Base-by-base conservation (phyloP, 2,113 vertebrate species). In the Sigmodon hispidus region DNA sequence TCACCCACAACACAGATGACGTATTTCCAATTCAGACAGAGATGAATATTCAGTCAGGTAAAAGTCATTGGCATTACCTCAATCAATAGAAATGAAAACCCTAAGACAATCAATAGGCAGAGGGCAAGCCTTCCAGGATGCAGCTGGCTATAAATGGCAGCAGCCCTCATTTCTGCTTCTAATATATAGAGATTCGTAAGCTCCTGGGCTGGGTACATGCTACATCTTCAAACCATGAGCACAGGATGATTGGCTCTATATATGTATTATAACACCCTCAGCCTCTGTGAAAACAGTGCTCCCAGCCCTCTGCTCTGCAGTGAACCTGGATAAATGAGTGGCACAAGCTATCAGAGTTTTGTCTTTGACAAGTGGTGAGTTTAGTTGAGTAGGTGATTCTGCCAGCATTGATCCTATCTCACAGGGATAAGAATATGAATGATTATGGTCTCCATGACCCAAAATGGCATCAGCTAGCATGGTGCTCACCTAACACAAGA, bases 61-160 rank as follows among this genome's bases (percentile, higher is more conserved):
- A 92, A 93, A 65, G 57, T 81, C 93, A 29, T 15, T 59, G 94
- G 87, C 94, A 69, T 59, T 94, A 90, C 86, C 90, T 45, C 65
- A 72, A 92, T 96, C 85, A 43, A 89, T 89, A 92, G 76, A 81
- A 85, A 88, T 88, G 92, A 69, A 77, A 92, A 85, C 85, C 48
- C 89, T 89, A 61, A 5, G 80, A 29, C 93, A 22, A 95, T 86
- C 89, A 5, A 63, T 29, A 13, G 4, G 9, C 91, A 63, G 0
- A 3, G 73, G 10, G 4, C 3, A 45, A 88, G 50, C 70, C 69
- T 40, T 34, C 63, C 70, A 5, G 55, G 65, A 81, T 0, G 26
- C 11, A 29, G 40, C 22, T 87, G 52, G 79, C 94, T 57, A 31
- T 22, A 67, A 34, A 3, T 1, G 8, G 80, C 61, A 45, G 19